A percentile compares a stretch with the other conserved stretches of the same genome.
phyloP scores from a whole-genome alignment of 37 sponge, comb jelly and placozoan species.

The Diacarnus erythraeanus region DNA sequence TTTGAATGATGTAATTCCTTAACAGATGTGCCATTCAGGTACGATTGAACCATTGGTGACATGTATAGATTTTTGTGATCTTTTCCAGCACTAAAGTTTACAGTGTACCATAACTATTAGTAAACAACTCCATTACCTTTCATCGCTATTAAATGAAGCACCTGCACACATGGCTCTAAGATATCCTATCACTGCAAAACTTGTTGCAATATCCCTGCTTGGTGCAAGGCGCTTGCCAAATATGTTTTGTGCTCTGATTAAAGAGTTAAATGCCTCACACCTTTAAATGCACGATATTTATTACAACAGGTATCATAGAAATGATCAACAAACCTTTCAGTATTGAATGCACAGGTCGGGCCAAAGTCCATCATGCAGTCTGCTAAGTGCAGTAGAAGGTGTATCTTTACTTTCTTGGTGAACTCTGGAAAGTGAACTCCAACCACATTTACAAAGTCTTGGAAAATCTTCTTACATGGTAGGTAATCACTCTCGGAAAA shows the following conservation, averaged over 20 bases:
- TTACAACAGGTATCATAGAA: no score
- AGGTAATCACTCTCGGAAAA: background rate
- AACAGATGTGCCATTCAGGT: background rate
- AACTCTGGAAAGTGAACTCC: background rate
- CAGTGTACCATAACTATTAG: background rate
- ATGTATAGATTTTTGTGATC: background rate
- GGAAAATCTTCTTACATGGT: background rate
- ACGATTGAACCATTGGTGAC: background rate
- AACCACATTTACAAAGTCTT: background rate
- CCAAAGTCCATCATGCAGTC: slow-evolving; percentile 51
- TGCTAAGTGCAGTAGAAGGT: slow-evolving; percentile 46
- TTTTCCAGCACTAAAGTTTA: background rate
- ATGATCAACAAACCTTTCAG: slow-evolving; percentile 41
- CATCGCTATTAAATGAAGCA: background rate
- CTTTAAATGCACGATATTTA: no score
- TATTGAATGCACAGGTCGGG: slow-evolving; percentile 33
- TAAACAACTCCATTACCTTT: background rate
- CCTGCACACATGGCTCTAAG: background rate
- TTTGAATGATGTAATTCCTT: background rate
- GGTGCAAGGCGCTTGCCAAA: background rate
- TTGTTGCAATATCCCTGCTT: background rate
- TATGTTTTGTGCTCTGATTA: background rate
- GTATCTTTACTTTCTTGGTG: slow-evolving; percentile 9
- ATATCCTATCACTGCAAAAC: background rate
- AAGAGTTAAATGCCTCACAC: background rate